Evolutionary conservation across 2,113 vertebrate species (phyloP), one percentile per base, ranked within the genome.

Genomic region (Chunga burmeisteri): DNA sequence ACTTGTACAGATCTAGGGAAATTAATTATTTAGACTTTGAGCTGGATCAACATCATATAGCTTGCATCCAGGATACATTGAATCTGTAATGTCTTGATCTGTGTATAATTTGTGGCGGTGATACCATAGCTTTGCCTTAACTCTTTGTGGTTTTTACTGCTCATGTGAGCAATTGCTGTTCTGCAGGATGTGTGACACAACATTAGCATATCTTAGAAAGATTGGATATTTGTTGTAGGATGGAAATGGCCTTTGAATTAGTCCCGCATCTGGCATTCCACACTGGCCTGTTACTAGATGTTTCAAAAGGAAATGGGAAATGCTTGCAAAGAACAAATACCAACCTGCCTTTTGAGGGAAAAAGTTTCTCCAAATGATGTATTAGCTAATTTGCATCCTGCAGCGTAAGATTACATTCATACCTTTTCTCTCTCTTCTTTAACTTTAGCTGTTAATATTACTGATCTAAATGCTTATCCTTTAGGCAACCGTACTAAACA

Each of bases 401-500:
- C 25, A 40, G 56, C 15, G 16, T 90, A 68, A 70, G 66, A 49
- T 82, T 72, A 49, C 34, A 49, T 82, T 61, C 9, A 12, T 47
- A 34, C 2, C 0, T 78, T 74, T 95, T 90, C 38, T 77, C 13
- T 94, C 17, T 84, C n/a, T 63, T 92, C 59, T 82, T 67, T 86
- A 78, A 59, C 67, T 77, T 82, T 10, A 93, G 67, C 72, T 88
- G 72, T 74, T 95, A 94, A 92, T 92, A 44, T 66, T 82, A 71
- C 83, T 93, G 88, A 84, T 7, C 40, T 62, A 68, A 94, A 75
- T 75, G 77, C 86, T 95, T 95, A 47, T 79, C 11, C 36, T 84
- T 53, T 53, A 90, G 71, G 47, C 79, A 83, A 11, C 56, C 72
- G 74, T 91, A 84, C 80, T 95, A 94, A 97, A 93, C 36, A 56